Conservation (phyloP, 2,113 vertebrate genomes). For the Hiodon tergisus region DNA sequence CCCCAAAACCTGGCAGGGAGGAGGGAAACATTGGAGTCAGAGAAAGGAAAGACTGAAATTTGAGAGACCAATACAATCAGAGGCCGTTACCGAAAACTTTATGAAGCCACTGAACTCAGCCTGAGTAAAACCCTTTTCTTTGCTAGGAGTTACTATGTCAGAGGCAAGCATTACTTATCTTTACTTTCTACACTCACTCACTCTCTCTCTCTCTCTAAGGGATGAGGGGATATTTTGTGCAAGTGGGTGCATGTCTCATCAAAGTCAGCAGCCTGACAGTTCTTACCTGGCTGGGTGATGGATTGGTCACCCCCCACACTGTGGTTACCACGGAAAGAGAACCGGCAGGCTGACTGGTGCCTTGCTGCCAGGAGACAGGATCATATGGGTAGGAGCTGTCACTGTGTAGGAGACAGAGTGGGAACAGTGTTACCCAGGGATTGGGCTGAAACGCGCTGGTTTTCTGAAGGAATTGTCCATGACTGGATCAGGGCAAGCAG, state of each 20-base stretch:
- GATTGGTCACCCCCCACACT: constrained; percentile 87
- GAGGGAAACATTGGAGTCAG: neutral
- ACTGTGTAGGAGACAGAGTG: constrained; percentile 30
- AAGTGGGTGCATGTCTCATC: neutral
- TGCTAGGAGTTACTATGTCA: too few relatives aligned
- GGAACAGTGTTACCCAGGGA: neutral
- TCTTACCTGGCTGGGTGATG: constrained; percentile 84
- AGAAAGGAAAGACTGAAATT: neutral
- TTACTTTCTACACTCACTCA: too few relatives aligned
- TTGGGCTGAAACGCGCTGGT: neutral
- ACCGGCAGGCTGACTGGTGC: constrained; percentile 77
- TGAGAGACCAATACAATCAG: too few relatives aligned
- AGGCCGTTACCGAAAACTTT: too few relatives aligned
- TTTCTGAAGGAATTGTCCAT: neutral
- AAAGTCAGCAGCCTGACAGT: neutral
- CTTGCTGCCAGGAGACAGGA: constrained; percentile 71
- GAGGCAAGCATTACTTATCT: too few relatives aligned
- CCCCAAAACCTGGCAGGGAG: constrained; percentile 71
- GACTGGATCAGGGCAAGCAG: neutral
- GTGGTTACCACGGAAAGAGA: constrained; percentile 92
- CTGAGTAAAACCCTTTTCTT: too few relatives aligned
- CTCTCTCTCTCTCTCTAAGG: too few relatives aligned
- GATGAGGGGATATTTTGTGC: too few relatives aligned
- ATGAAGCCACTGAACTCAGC: too few relatives aligned
- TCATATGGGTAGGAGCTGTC: constrained; percentile 61